phyloP scores from a whole-genome alignment of 2,888 invertebrate genomes.

The Drosophila dives region DNA sequence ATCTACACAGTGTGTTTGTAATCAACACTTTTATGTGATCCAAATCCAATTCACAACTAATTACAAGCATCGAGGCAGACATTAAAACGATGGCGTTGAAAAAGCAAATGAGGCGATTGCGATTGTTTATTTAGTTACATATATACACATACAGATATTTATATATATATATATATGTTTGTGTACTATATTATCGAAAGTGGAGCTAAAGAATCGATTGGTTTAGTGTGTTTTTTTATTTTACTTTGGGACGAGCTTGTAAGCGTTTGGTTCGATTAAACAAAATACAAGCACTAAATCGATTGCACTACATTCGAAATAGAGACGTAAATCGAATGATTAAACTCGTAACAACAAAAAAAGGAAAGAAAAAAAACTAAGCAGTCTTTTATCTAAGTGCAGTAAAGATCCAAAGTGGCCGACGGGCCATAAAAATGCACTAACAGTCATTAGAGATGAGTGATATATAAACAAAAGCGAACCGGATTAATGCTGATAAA shows the following conservation, averaged over 20 bases:
- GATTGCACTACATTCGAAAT: slow-evolving; percentile 60
- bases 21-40: slow-evolving; percentile 79
- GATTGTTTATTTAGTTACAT: slow-evolving; percentile 57
- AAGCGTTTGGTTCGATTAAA: slow-evolving; percentile 38
- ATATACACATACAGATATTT: background rate
- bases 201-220: slow-evolving; percentile 24
- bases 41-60: slow-evolving; percentile 77
- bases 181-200: background rate
- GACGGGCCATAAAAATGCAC: slow-evolving; percentile 36
- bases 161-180: background rate
- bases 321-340: slow-evolving; percentile 64
- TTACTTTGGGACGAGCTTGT: slow-evolving; percentile 9
- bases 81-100: slow-evolving; percentile 60
- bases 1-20: slow-evolving; percentile 42
- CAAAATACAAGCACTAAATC: slow-evolving; percentile 54
- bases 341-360: slow-evolving; percentile 16
- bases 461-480: background rate
- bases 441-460: slow-evolving; percentile 22
- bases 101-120: slow-evolving; percentile 53
- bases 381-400: slow-evolving; percentile 17
- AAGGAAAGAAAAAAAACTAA: slow-evolving; percentile 9
- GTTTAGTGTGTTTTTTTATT: slow-evolving; percentile 29
- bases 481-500: background rate
- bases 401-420: slow-evolving; percentile 45
- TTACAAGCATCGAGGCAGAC: slow-evolving; percentile 62